Evolutionary conservation across 2,888 invertebrate genomes (phyloP), one percentile per base, ranked within the genome.

Genomic region (Kuschelorhynchus macadamiae): DNA sequence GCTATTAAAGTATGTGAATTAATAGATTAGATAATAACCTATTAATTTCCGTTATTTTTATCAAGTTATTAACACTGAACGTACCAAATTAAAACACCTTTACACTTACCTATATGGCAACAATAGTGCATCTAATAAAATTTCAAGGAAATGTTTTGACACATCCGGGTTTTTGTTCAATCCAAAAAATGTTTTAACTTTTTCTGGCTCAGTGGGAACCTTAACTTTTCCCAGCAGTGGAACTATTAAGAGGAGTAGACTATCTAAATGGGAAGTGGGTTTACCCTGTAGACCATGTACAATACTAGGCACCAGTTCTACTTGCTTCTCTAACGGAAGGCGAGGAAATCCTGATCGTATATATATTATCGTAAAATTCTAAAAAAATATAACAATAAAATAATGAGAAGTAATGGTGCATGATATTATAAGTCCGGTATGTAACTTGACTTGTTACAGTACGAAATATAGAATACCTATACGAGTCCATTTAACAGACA

Each of bases 341-440:
- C 97, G 87, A 0, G 96, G 95, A 84, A 90, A 97, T 7, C 97
- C 97, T 88, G 95, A 89, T 79, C 94, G 95, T 70, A 97, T 92
- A 81, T 97, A 97, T 76, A 97, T 94, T 62, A 97, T 94, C 9
- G 95, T 90, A 81, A 97, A 97, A 83, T 97, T 97, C 92, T 96
- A 86, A 16, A 88, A 87, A 32, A 32, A 32, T 32, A 32, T 32
- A 71, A 74, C 67, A 76, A 47, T 50, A 69, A 61, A 50, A 30
- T 9, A 7, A 14, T n/a, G 2, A 42, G 4, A 42, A 1, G 14
- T 42, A 14, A 16, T n/a, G n/a, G n/a, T n/a, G n/a, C n/a, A n/a
- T n/a, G n/a, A n/a, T n/a, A n/a, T n/a, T n/a, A n/a, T n/a, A n/a
- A n/a, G n/a, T n/a, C n/a, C n/a, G n/a, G n/a, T n/a, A n/a, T n/a